Evolutionary conservation across 1,140 invertebrate species (phyloP), one percentile per base, ranked within the genome.

Genomic region (Panagrolaimus sp.): DNA sequence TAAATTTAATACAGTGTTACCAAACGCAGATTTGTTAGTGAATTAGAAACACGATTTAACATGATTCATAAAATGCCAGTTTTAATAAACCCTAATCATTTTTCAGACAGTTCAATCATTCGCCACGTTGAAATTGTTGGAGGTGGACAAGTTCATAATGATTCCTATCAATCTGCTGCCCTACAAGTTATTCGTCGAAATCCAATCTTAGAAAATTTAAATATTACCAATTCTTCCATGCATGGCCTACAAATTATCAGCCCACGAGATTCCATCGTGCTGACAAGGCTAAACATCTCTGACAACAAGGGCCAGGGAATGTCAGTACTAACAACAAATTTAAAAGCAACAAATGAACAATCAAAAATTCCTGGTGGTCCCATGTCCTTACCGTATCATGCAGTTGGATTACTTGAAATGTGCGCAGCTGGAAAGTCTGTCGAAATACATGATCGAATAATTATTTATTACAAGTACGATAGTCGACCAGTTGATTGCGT

Each of bases 381-480:
- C 64, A 86, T 95, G 1, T 90, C 90, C 78, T 87, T 98, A 38
- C 94, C 95, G 0, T 96, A 97, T 80, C 88, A 92, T 78, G 84
- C 94, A n/a, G 96, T 96, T 84, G 94, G 95, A 43, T 83, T 98
- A 74, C 88, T 98, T 16, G 92, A 98, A 73, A 94, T 98, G 67
- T 98, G 96, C 83, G 91, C 96, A 82, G 90, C 92, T 0, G 89
- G 89, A 96, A 98, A 86, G 90, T 62, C 92, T 79, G 89, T 98
- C 31, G 87, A 87, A 8, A 87, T 99, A 0, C 89, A 93, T 83
- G 92, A 96, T 78, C 86, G 94, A 66, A 88, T 98, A 5, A 81
- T 98, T 3, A 74, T 98, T 0, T 98, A 96, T 83, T 98, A 95
- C 83, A 97, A 96, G 83, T 99, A 99, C n/a, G n/a, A n/a, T n/a